Evolutionary conservation across 1,140 invertebrate species (phyloP).

Genomic region (Lasioglossum baleicum): DNA sequence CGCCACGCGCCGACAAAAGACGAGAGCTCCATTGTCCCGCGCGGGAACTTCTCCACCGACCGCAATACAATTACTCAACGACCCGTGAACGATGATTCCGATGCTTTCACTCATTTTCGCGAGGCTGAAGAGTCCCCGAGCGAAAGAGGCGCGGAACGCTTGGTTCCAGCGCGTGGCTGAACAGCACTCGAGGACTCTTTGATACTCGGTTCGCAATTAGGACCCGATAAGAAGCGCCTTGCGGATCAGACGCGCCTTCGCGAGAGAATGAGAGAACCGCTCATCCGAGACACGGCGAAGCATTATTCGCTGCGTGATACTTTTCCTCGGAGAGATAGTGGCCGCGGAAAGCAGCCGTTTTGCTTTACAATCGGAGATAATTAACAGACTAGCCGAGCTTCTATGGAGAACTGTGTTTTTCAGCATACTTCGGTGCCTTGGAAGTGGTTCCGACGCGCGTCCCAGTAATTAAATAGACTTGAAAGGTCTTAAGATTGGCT

Average conservation of each 20-base stretch:
- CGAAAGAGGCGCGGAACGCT: background rate
- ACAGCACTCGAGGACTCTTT: conserved; percentile 1
- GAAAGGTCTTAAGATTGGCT: no score
- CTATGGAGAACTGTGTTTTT: no score
- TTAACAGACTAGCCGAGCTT: no score
- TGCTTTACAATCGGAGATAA: no score
- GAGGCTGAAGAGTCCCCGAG: background rate
- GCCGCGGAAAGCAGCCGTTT: no score
- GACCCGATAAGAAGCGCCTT: background rate
- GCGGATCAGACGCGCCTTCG: background rate
- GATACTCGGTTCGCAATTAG: background rate
- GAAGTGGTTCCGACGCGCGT: no score
- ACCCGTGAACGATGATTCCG: background rate
- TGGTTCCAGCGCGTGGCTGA: background rate
- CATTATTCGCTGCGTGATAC: no score
- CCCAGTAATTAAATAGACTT: no score
- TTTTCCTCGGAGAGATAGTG: no score
- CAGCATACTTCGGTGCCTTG: no score
- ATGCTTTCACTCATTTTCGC: conserved; percentile 15
- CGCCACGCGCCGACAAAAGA: no score
- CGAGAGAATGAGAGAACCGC: background rate
- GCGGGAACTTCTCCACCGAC: conserved; percentile 1
- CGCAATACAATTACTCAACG: conserved; percentile 18
- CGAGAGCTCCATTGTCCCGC: background rate
- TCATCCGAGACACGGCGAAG: background rate